These are phyloP conservation scores for Sycophaga agraensis DNA, from an alignment of 1,140 invertebrate genomes.

Conservation along the genomic window DNA sequence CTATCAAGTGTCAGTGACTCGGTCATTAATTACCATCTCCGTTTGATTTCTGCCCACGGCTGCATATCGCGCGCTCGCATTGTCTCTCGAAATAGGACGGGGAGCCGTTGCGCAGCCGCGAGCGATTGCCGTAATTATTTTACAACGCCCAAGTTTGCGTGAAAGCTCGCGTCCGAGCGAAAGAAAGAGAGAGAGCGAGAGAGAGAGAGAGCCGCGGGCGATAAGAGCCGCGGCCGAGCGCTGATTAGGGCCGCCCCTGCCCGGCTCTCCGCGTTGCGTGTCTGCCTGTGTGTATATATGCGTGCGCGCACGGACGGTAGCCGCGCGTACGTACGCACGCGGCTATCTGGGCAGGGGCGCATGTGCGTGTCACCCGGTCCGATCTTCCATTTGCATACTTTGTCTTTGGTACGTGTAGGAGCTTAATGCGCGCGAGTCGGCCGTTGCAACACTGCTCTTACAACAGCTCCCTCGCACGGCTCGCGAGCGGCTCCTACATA, in stretches of 20 bases:
- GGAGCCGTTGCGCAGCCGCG: background rate
- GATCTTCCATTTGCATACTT: background rate
- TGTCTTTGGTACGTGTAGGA: too few relatives aligned
- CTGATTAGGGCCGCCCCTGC: constrained; percentile 5
- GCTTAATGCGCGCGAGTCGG: too few relatives aligned
- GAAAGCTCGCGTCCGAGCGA: constrained; percentile 33
- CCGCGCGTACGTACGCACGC: too few relatives aligned
- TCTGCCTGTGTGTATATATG: too few relatives aligned
- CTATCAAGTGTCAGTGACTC: too few relatives aligned
- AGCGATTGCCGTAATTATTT: constrained; percentile 22
- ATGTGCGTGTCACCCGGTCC: background rate
- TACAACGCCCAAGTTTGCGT: constrained; percentile 31
- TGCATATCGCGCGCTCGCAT: background rate
- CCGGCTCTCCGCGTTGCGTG: background rate
- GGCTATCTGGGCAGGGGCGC: too few relatives aligned
- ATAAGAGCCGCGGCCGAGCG: constrained; percentile 19
- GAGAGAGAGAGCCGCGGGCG: background rate
- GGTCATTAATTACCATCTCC: background rate
- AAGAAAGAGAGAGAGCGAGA: too few relatives aligned
- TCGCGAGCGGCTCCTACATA: too few relatives aligned
- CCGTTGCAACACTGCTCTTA: too few relatives aligned
- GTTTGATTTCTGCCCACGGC: background rate
- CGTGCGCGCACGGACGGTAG: too few relatives aligned
- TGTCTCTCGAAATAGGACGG: constrained; percentile 19
- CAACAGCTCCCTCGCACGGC: too few relatives aligned